A percentile compares a stretch with the other conserved stretches of the same genome.
phyloP scores from a whole-genome alignment of 2,113 vertebrate genomes.

The Corythoichthys intestinalis region DNA sequence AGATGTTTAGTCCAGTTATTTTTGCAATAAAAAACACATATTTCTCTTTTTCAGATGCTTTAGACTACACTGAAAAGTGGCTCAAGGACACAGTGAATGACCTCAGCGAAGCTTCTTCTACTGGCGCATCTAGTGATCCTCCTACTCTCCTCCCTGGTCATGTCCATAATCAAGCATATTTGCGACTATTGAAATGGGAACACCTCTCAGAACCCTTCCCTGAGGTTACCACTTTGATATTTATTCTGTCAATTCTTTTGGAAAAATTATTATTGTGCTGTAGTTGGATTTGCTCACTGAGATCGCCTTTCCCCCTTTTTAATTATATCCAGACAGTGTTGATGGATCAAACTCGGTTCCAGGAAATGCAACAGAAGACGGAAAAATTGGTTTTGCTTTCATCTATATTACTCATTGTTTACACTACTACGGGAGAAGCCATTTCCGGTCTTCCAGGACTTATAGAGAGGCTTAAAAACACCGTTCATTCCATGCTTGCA shows the following conservation, averaged over 20 bases:
- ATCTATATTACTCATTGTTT: constrained; percentile 82
- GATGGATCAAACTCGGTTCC: constrained; percentile 90
- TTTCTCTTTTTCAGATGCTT: constrained; percentile 74
- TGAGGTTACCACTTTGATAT: constrained; percentile 74
- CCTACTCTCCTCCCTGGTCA: constrained; percentile 43
- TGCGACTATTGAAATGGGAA: constrained; percentile 89
- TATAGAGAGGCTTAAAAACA: constrained; percentile 81
- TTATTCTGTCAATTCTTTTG: not conserved
- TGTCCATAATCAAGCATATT: constrained; percentile 86
- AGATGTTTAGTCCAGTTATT: not conserved
- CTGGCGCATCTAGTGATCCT: constrained; percentile 40
- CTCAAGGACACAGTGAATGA: constrained; percentile 79
- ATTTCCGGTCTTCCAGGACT: constrained; percentile 78
- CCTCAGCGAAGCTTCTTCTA: constrained; percentile 53
- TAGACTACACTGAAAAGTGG: constrained; percentile 90
- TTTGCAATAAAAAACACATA: not conserved
- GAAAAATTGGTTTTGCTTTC: constrained; percentile 77
- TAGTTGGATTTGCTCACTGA: not conserved
- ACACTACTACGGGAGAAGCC: constrained; percentile 77
- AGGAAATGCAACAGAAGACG: constrained; percentile 84
- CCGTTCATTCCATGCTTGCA: constrained; percentile 76
- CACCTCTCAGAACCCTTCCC: constrained; percentile 83
- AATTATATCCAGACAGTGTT: constrained; percentile 76
- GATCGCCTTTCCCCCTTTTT: not conserved
- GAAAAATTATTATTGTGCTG: not conserved